These are phyloP conservation scores for Eulemur albifrons DNA, from an alignment of 2,797 vertebrate species.

Conservation along the genomic window DNA sequence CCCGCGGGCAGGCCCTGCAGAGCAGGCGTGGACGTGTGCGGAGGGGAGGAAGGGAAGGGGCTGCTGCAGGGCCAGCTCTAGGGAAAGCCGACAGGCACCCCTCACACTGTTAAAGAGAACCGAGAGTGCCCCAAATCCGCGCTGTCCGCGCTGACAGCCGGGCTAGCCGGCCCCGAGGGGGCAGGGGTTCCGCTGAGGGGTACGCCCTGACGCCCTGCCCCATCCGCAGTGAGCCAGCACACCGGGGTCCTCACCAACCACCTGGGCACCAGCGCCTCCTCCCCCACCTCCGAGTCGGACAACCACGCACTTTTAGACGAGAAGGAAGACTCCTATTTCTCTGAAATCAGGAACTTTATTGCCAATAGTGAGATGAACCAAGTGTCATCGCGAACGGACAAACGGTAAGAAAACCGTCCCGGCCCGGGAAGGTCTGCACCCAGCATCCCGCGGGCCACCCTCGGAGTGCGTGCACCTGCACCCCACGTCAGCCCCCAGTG, in stretches of 20 bases:
- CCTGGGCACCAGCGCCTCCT: constrained; percentile 95
- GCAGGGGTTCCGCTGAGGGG: neutral
- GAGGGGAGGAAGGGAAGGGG: accelerated
- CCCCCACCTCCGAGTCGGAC: constrained; percentile 98
- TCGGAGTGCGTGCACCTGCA: accelerated
- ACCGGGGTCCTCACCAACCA: constrained; percentile 95
- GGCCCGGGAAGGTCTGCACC: accelerated
- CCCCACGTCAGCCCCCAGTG: neutral
- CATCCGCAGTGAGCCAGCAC: constrained; percentile 90
- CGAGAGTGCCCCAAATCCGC: neutral
- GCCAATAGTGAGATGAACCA: constrained; percentile 98
- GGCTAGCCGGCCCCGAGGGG: neutral
- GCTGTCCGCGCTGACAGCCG: accelerated
- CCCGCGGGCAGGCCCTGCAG: too few species aligned
- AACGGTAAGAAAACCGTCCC: constrained; percentile 86
- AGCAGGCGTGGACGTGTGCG: too few species aligned
- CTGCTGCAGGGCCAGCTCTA: too few species aligned
- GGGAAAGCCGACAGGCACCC: neutral
- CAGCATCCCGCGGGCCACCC: neutral
- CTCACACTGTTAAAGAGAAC: neutral
- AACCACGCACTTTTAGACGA: constrained; percentile 99
- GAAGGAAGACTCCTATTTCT: constrained; percentile 99
- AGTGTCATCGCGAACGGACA: constrained; percentile 92
- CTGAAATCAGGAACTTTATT: constrained; percentile 99
- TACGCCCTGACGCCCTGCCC: neutral